These are phyloP conservation scores for Bombyx huttoni DNA, from an alignment of 2,888 invertebrate species.

Conservation along the genomic window DNA sequence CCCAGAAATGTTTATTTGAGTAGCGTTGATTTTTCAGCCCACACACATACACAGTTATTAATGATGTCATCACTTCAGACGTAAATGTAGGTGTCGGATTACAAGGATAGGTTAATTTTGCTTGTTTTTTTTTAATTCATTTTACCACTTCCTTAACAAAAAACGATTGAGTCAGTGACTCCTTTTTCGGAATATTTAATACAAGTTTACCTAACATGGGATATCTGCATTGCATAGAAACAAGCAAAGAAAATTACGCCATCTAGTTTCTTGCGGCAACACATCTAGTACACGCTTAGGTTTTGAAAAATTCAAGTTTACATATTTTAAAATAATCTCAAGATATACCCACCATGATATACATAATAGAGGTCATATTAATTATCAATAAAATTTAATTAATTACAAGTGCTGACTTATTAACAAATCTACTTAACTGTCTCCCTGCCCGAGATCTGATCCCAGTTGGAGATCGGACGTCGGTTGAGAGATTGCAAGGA, in stretches of 20 bases:
- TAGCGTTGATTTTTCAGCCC: slow-evolving; percentile 14
- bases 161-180: not conserved
- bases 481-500: too few species aligned
- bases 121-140: not conserved
- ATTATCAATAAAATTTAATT: too few species aligned
- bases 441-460: too few species aligned
- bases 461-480: too few species aligned
- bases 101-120: not conserved
- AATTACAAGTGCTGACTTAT: too few species aligned
- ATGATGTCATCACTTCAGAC: not conserved
- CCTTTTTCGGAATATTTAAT: not conserved
- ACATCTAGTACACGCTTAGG: too few species aligned
- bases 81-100: not conserved
- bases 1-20: slow-evolving; percentile 10
- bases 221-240: too few species aligned
- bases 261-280: not conserved
- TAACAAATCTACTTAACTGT: too few species aligned
- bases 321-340: too few species aligned
- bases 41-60: slow-evolving; percentile 3
- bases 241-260: not conserved
- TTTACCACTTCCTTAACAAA: not conserved
- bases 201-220: not conserved
- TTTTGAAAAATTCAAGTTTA: too few species aligned
- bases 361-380: too few species aligned
- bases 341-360: too few species aligned